phyloP scores from a whole-genome alignment of 37 sponge, comb jelly and placozoan genomes.

The Corticium candelabrum region DNA sequence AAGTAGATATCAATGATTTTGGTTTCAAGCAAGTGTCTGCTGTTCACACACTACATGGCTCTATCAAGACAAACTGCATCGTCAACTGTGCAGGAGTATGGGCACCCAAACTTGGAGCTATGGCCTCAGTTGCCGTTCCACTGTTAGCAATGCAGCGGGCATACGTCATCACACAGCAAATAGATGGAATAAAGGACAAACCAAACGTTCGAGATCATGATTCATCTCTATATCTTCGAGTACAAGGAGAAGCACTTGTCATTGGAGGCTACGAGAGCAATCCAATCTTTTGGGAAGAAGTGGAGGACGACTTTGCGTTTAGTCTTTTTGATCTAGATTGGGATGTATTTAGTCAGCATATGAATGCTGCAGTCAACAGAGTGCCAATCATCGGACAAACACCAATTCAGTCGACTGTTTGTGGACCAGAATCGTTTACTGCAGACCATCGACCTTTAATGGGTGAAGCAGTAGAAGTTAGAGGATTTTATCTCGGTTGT shows the following conservation, averaged over 20 bases:
- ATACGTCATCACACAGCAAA: not conserved
- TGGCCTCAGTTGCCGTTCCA: slow-evolving; percentile 5
- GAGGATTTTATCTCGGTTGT: slow-evolving; percentile 27
- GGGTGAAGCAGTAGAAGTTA: slow-evolving; percentile 63
- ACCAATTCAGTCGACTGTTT: slow-evolving; percentile 24
- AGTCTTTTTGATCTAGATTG: slow-evolving; percentile 33
- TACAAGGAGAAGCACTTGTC: slow-evolving; percentile 26
- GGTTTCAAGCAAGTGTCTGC: slow-evolving; percentile 37
- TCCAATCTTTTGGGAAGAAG: slow-evolving; percentile 14
- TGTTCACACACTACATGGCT: slow-evolving; percentile 49
- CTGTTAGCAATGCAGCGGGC: slow-evolving; percentile 6
- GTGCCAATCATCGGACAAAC: slow-evolving; percentile 22
- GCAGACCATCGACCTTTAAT: slow-evolving; percentile 58
- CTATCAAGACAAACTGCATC: slow-evolving; percentile 54
- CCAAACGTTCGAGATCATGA: slow-evolving; percentile 40
- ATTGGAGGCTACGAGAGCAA: slow-evolving; percentile 26
- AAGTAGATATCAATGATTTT: slow-evolving; percentile 13
- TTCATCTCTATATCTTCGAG: slow-evolving; percentile 21
- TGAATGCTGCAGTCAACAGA: slow-evolving; percentile 18
- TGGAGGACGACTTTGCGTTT: slow-evolving; percentile 25
- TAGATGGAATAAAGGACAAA: slow-evolving; percentile 22
- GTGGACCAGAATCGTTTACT: slow-evolving; percentile 69
- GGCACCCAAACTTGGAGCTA: slow-evolving; percentile 10
- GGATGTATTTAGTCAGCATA: slow-evolving; percentile 22
- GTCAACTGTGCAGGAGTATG: slow-evolving; percentile 63